Evolutionary conservation across 2,113 vertebrate species (phyloP).

Genomic region (Oxygymnocypris stewartii): DNA sequence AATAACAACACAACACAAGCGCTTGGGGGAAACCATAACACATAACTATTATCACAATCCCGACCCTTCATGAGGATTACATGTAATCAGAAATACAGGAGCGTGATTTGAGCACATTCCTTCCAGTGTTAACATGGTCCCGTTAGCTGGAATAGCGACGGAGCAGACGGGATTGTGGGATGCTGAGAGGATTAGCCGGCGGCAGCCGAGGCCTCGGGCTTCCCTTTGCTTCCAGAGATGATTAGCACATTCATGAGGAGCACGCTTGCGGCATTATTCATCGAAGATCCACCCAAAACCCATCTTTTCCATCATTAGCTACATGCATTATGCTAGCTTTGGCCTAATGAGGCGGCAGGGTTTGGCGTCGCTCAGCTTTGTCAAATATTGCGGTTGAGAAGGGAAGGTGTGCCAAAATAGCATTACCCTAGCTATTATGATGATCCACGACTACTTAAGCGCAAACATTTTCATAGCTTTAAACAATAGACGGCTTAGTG

Average conservation of each 20-base stretch:
- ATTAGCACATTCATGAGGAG: constrained; percentile 38
- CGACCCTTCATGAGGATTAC: not conserved
- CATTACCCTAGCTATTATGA: not conserved
- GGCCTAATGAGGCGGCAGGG: not conserved
- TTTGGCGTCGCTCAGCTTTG: not conserved
- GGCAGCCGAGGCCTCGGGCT: constrained; percentile 15
- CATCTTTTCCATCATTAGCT: constrained; percentile 16
- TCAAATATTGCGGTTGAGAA: too few species aligned
- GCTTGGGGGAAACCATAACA: not conserved
- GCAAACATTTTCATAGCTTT: not conserved
- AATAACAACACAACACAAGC: not conserved
- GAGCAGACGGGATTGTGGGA: constrained; percentile 20
- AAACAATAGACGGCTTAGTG: not conserved
- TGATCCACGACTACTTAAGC: not conserved
- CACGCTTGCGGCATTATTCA: constrained; percentile 38
- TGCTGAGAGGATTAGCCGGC: constrained; percentile 36
- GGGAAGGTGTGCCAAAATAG: too few species aligned
- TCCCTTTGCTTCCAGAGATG: not conserved
- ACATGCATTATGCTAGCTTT: constrained; percentile 16
- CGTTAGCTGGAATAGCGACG: not conserved
- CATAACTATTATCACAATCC: too few species aligned
- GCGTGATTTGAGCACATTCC: constrained; percentile 18
- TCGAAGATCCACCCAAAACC: constrained; percentile 37
- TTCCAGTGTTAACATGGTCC: constrained; percentile 12
- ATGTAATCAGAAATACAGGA: not conserved